Percentiles rank a stretch among this genome's conserved stretches.
Evolutionary conservation across 2,113 vertebrate genomes (phyloP).

Genomic region (Campylomormyrus tamandua): DNA sequence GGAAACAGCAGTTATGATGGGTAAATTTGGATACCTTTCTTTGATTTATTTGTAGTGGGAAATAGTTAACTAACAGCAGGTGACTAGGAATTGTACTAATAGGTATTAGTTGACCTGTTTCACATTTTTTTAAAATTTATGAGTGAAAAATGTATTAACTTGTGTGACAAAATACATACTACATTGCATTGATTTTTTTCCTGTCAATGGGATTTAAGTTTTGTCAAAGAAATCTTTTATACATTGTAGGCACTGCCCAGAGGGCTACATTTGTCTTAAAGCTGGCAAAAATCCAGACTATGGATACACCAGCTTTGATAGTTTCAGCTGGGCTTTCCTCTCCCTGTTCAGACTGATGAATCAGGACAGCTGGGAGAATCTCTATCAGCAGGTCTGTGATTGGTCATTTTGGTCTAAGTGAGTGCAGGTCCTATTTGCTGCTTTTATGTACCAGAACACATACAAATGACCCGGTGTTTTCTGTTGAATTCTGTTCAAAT

Average conservation of each 20-base stretch:
- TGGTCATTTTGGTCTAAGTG: neutral
- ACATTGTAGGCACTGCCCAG: constrained; percentile 80
- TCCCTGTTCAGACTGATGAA: constrained; percentile 97
- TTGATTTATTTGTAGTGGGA: constrained; percentile 28
- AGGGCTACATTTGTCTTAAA: constrained; percentile 84
- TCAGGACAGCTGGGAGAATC: constrained; percentile 96
- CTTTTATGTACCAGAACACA: neutral
- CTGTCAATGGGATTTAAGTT: neutral
- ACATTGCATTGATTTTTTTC: neutral
- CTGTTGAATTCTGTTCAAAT: neutral
- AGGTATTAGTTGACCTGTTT: constrained; percentile 20
- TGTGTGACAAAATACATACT: neutral
- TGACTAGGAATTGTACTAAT: constrained; percentile 19
- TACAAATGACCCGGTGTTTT: neutral
- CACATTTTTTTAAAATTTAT: neutral
- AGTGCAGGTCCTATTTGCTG: neutral
- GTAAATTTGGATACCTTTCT: constrained; percentile 61
- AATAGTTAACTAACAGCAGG: constrained; percentile 23
- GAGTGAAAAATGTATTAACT: neutral
- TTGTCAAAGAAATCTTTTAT: neutral
- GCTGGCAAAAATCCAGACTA: constrained; percentile 89
- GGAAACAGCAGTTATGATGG: constrained; percentile 88
- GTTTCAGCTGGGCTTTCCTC: constrained; percentile 96
- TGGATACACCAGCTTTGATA: constrained; percentile 95
- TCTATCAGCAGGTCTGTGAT: constrained; percentile 82